Conservation (phyloP, 92 coral and sea anemone species). For the Parazoanthus atlanticus region DNA sequence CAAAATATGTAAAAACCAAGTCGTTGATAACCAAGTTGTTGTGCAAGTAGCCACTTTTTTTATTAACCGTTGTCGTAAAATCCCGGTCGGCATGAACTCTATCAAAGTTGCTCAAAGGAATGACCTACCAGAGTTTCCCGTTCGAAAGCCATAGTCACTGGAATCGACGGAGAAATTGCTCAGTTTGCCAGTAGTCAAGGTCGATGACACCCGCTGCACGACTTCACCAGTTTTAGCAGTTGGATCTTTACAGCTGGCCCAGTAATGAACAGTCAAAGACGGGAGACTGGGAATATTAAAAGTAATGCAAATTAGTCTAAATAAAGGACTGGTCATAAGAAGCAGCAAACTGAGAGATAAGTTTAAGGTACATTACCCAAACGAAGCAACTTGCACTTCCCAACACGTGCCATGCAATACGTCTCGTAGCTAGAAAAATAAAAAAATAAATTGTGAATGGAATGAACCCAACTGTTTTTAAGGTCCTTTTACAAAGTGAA, state of each 20-base stretch:
- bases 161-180: slow-evolving; percentile 4
- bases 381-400: not conserved
- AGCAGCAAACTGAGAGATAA: not conserved
- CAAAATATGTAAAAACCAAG: too few relatives aligned
- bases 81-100: too few relatives aligned
- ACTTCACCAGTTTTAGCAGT: not conserved
- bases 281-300: not conserved
- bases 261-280: slow-evolving; percentile 12
- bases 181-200: slow-evolving; percentile 9
- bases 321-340: not conserved
- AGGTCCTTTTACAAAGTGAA: not conserved
- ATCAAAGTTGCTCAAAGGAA: too few relatives aligned
- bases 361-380: not conserved
- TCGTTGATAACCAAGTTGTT: too few relatives aligned
- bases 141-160: slow-evolving; percentile 24
- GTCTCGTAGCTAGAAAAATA: not conserved
- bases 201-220: not conserved
- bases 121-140: slow-evolving; percentile 6
- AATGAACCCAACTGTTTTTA: not conserved
- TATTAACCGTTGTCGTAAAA: too few relatives aligned
- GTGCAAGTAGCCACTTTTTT: too few relatives aligned
- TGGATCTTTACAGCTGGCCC: slow-evolving; percentile 1
- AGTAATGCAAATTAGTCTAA: not conserved
- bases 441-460: not conserved
- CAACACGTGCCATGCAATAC: slow-evolving; percentile 1